phyloP scores from a whole-genome alignment of 2,113 vertebrate species.

The Macroglossus sobrinus region DNA sequence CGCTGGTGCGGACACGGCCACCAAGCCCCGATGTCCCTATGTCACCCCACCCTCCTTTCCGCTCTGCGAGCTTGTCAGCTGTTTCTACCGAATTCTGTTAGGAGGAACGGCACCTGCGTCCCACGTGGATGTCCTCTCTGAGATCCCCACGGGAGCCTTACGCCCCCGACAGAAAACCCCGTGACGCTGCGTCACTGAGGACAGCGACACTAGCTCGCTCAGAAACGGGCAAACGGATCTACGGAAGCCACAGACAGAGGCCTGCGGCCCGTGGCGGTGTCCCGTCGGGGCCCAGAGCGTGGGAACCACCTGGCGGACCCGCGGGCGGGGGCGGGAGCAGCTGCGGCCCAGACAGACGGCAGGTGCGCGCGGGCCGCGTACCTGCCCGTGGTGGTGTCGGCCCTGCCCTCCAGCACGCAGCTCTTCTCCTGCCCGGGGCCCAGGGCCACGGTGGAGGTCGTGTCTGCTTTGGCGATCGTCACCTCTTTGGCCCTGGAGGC shows the following conservation, averaged over 20 bases:
- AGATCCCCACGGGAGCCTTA: background rate
- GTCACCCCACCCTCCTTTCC: background rate
- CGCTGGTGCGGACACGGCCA: fast-evolving
- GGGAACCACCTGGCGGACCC: too few species aligned
- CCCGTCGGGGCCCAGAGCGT: too few species aligned
- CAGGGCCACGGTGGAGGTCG: constrained; percentile 87
- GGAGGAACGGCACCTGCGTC: background rate
- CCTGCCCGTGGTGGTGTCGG: constrained; percentile 97
- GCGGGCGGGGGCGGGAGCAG: too few species aligned
- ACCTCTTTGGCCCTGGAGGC: constrained; percentile 92
- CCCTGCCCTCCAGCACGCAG: constrained; percentile 87
- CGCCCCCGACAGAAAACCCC: fast-evolving
- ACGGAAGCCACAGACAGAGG: background rate
- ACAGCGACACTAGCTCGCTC: fast-evolving
- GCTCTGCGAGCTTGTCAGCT: background rate
- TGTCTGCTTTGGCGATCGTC: constrained; percentile 88
- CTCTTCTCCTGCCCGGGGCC: constrained; percentile 82
- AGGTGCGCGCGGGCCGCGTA: background rate
- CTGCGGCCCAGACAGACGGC: too few species aligned
- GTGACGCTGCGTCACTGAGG: fast-evolving
- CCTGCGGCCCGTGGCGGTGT: fast-evolving
- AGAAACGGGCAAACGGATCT: background rate
- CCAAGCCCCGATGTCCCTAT: background rate
- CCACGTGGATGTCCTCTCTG: background rate
- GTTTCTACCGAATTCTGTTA: background rate